Evolutionary conservation across 2,888 invertebrate species (phyloP), one percentile per base, ranked within the genome.

Genomic region (Macrosiphum euphorbiae): DNA sequence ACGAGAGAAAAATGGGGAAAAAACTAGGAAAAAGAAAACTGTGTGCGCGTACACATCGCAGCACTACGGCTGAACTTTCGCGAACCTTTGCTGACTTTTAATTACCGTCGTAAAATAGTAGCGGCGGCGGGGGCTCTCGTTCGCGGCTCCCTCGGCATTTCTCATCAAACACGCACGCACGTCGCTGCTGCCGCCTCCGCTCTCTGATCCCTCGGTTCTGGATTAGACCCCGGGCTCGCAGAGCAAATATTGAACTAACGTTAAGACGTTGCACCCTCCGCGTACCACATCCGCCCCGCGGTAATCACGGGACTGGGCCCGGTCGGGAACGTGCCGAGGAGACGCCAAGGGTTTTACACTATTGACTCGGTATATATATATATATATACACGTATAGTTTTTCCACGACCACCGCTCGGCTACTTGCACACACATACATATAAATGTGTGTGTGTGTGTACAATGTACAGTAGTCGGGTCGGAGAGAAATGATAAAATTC

Each of bases 111-210:
- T 94, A 94, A 94, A 94, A 90, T 50, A 94, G 90, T n/a, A n/a
- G 78, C 67, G n/a, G 78, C 67, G n/a, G 52, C 44, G 50, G 52
- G 28, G 7, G 28, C 52, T 47, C 52, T 47, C 52, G 67, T 52
- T 35, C 67, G 92, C 88, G 88, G 91, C 58, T 78, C 93, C 93
- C 93, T 89, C 93, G 90, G 84, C 93, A 85, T 93, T 93, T 93
- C 93, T 93, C 93, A 90, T 93, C 90, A 94, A 94, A 90, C 94
- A 94, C 94, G 94, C 94, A 94, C 94, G 94, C 94, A 94, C 94
- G 94, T 94, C 94, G 94, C 41, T 35, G 78, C 78, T 20, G 16
- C 78, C 78, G 35, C 78, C 35, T 16, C n/a, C 52, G 24, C 52
- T 55, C 26, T 93, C 85, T 92, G 94, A 86, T 94, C 90, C 93